Evolutionary conservation across 1,140 invertebrate species (phyloP).

Genomic region (Leguminivora glycinivorella): DNA sequence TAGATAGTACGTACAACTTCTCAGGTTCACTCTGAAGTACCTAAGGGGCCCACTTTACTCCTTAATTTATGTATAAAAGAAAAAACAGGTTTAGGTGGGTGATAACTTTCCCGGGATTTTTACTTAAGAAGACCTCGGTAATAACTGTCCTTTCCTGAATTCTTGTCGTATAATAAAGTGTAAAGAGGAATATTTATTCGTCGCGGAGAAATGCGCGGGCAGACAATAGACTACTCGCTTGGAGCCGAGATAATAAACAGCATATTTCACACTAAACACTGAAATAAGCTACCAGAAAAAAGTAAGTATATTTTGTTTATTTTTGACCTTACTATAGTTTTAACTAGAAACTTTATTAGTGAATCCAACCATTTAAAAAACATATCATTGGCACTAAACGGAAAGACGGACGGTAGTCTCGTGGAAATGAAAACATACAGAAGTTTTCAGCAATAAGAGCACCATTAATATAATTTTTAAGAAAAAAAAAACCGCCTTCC

Average conservation of each 20-base stretch:
- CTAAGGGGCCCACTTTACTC: background rate
- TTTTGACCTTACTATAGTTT: background rate
- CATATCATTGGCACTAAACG: no score
- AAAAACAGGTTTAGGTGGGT: background rate
- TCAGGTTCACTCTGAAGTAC: no score
- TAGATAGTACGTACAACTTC: no score
- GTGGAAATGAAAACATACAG: no score
- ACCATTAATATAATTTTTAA: no score
- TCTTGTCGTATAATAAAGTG: background rate
- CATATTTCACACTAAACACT: slow-evolving; percentile 12
- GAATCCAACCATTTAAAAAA: no score
- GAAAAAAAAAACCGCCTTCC: no score
- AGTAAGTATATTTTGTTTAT: background rate
- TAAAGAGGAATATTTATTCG: background rate
- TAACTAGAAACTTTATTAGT: background rate
- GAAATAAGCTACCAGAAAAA: background rate
- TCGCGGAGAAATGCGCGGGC: background rate
- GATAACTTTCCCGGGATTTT: background rate
- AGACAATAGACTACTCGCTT: slow-evolving; percentile 3
- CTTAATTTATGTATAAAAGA: background rate
- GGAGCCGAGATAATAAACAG: slow-evolving; percentile 14
- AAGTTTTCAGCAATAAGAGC: no score
- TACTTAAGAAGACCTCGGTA: background rate
- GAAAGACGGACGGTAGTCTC: no score
- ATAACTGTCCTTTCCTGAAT: background rate